Percentiles rank a stretch among this genome's conserved stretches.
These are phyloP conservation scores for Gastrophryne carolinensis DNA, from an alignment of 2,797 vertebrate genomes.

Conservation along the genomic window DNA sequence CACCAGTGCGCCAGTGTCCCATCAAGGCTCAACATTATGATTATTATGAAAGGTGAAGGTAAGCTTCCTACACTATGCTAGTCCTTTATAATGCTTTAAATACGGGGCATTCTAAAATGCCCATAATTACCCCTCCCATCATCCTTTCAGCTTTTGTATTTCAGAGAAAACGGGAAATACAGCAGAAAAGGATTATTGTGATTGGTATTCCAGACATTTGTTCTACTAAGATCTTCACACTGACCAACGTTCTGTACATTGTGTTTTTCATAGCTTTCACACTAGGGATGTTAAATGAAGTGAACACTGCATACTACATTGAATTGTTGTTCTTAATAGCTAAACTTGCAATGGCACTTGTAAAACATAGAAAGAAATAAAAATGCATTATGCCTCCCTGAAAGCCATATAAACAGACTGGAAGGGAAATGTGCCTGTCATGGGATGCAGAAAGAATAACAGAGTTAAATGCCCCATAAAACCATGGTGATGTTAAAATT, in stretches of 20 bases:
- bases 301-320: constrained; percentile 50
- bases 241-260: constrained; percentile 42
- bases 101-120: not conserved
- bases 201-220: constrained; percentile 35
- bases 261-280: constrained; percentile 37
- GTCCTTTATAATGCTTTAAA: too few relatives aligned
- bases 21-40: too few relatives aligned
- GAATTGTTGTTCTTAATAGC: constrained; percentile 46
- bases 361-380: constrained; percentile 49
- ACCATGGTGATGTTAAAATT: not conserved
- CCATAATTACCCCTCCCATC: not conserved
- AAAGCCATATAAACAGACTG: constrained; percentile 31
- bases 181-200: not conserved
- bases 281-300: constrained; percentile 50
- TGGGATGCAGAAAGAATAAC: not conserved
- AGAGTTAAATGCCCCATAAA: not conserved
- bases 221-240: constrained; percentile 25
- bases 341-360: constrained; percentile 36
- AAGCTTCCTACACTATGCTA: too few relatives aligned
- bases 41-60: too few relatives aligned
- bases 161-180: not conserved
- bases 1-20: too few relatives aligned
- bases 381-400: constrained; percentile 21
- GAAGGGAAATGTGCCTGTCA: constrained; percentile 17
- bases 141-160: not conserved